Evolutionary conservation across 2,888 invertebrate genomes (phyloP), one percentile per base, ranked within the genome.

Genomic region (Cephalotes varians): DNA sequence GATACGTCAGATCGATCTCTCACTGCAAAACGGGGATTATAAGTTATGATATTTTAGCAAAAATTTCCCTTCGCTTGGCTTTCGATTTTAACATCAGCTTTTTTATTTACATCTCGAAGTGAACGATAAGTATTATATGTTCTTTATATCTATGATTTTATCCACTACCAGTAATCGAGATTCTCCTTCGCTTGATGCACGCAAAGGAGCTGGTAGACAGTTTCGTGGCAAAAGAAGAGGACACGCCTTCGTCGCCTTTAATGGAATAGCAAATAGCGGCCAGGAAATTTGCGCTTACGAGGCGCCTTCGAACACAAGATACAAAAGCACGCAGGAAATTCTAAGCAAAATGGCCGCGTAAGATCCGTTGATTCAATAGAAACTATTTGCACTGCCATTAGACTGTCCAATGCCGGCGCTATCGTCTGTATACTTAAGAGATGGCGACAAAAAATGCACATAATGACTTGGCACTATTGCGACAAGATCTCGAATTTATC

Each of bases 341-440:
- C 89, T 89, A 89, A 87, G 90, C 90, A 86, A 89, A 74, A 90
- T 89, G 82, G 84, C 83, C 84, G 83, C 64, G 72, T 83, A 82
- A 77, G 84, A 74, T 85, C 84, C 83, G 62, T 83, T 90, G 87
- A 87, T 90, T 90, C 90, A 90, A 90, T 92, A 91, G 93, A 92
- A 93, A 92, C 92, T 93, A 92, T 93, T 93, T 92, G 90, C 92
- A 88, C 82, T 92, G 92, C 90, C 92, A 91, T 92, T 92, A 93
- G 91, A 87, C 85, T 62, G 80, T 40, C 84, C 76, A 47, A 69
- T 71, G 82, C 74, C 85, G 85, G 84, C 86, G 88, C 77, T 85
- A 83, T 80, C 82, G 86, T 73, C 80, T 84, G 85, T 86, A 84
- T 80, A 85, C 80, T 83, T 83, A 71, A 49, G 71, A 71, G 56